Conservation (phyloP, 2,888 invertebrate species). For the Heterodera filipjevi region DNA sequence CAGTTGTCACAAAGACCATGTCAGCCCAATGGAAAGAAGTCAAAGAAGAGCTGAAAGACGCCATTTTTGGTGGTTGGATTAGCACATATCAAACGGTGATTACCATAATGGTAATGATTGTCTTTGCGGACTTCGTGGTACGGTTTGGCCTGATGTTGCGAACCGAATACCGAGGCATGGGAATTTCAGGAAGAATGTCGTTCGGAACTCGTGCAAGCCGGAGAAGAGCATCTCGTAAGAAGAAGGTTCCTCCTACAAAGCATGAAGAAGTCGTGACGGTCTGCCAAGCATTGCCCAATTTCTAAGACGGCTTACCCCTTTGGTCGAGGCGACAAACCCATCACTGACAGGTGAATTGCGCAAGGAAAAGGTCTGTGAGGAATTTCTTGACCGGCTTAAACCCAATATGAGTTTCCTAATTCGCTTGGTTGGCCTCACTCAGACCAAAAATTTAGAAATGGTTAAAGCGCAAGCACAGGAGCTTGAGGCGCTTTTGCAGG, state of each 20-base stretch:
- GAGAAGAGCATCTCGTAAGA: not conserved
- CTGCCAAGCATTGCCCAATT: not conserved
- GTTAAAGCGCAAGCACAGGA: slow-evolving; percentile 12
- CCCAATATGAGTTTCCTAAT: slow-evolving; percentile 10
- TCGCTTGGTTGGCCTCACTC: not conserved
- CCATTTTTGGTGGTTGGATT: not conserved
- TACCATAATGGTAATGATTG: not conserved
- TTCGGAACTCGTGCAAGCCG: not conserved
- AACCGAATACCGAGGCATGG: not conserved
- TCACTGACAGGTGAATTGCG: not conserved
- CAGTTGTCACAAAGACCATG: not conserved
- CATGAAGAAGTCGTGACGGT: too few relatives aligned
- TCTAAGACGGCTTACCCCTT: not conserved
- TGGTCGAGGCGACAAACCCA: not conserved
- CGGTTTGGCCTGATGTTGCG: not conserved
- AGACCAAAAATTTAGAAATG: slow-evolving; percentile 3
- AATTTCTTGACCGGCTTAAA: slow-evolving; percentile 7
- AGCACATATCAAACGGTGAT: not conserved
- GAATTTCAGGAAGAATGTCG: not conserved
- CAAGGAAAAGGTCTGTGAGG: slow-evolving; percentile 15
- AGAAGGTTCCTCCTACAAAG: not conserved
- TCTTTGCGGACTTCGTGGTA: not conserved
- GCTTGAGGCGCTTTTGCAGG: not conserved
- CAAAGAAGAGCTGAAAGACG: not conserved
- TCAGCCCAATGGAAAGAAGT: not conserved